phyloP scores from a whole-genome alignment of 2,797 vertebrate genomes.

The Halcyon smyrnensis region DNA sequence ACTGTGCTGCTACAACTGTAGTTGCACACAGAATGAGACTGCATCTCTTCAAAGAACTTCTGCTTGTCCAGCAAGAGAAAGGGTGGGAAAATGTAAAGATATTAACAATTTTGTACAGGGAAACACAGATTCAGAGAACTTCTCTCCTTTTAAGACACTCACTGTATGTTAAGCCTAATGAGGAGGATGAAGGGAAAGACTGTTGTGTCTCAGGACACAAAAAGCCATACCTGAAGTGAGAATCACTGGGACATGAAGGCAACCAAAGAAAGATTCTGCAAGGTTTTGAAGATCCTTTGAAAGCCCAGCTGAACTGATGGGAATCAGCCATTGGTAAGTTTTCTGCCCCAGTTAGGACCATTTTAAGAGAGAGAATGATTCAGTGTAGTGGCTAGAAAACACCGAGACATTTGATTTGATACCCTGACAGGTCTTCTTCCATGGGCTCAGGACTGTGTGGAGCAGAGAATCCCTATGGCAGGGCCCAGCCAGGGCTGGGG shows the following conservation, averaged over 20 bases:
- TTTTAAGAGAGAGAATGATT: neutral
- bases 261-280: neutral
- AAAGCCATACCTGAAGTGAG: neutral
- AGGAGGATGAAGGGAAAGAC: neutral
- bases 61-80: neutral
- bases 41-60: neutral
- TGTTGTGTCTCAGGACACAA: neutral
- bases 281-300: neutral
- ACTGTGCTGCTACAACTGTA: neutral
- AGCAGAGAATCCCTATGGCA: neutral
- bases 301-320: neutral
- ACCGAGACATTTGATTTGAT: neutral
- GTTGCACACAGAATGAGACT: neutral
- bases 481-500: neutral
- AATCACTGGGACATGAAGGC: neutral
- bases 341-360: neutral
- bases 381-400: fast-evolving
- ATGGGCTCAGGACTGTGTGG: fast-evolving
- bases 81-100: neutral
- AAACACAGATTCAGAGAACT: neutral
- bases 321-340: neutral
- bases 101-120: neutral
- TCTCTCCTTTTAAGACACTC: neutral
- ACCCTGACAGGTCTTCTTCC: neutral
- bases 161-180: neutral